phyloP scores from a whole-genome alignment of 2,888 invertebrate genomes.

The Troglohyphantes excavatus region DNA sequence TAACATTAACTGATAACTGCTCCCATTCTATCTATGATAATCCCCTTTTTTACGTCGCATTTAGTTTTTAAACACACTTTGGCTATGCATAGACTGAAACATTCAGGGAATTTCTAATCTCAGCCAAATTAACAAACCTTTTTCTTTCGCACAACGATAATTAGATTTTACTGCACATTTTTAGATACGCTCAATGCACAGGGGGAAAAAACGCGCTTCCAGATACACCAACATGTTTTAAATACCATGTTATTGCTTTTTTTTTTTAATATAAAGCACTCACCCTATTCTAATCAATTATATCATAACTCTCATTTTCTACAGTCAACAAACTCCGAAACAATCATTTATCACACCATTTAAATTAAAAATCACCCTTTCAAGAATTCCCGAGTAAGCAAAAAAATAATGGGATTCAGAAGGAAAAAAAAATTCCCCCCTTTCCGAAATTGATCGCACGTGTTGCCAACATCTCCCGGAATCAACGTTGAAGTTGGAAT shows the following conservation, averaged over 20 bases:
- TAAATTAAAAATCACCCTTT: conserved; percentile 53
- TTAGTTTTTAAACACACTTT: not conserved
- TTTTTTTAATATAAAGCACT: not conserved
- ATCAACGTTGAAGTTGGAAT: conserved; percentile 43
- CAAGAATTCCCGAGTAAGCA: conserved; percentile 30
- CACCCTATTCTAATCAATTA: conserved; percentile 3
- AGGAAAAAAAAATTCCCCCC: conserved; percentile 21
- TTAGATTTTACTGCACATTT: not conserved
- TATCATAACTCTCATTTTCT: conserved; percentile 9
- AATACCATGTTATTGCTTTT: not conserved
- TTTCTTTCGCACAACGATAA: not conserved
- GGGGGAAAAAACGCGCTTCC: not conserved
- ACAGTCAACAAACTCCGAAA: conserved; percentile 8
- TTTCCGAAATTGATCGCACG: conserved; percentile 17
- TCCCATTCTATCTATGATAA: not conserved
- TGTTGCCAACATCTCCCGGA: conserved; percentile 28
- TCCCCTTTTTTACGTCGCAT: not conserved
- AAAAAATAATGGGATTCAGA: not conserved
- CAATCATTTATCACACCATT: conserved; percentile 42
- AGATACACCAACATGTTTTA: not conserved
- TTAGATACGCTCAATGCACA: not conserved
- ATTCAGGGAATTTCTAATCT: not conserved
- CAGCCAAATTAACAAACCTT: not conserved
- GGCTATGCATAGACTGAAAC: not conserved
- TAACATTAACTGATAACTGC: not conserved